Conservation (phyloP, 2,113 vertebrate species). For the Tricholaema leucomelas region DNA sequence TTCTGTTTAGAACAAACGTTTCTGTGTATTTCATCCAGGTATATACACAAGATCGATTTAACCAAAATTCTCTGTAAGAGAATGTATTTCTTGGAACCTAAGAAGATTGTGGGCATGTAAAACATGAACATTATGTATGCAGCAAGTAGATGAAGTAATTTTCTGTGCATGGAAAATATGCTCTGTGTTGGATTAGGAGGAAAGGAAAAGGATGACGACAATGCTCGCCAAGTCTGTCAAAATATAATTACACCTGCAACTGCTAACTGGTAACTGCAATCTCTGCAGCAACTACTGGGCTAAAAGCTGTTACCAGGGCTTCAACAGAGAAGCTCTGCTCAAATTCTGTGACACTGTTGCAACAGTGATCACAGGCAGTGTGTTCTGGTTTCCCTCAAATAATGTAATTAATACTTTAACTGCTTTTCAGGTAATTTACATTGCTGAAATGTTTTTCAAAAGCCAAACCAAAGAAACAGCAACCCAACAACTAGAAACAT, state of each 20-base stretch:
- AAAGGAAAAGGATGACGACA: not conserved
- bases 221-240: not conserved
- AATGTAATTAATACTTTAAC: not conserved
- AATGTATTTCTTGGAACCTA: not conserved
- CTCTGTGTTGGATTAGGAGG: not conserved
- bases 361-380: not conserved
- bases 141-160: not conserved
- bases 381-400: not conserved
- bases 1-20: not conserved
- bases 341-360: not conserved
- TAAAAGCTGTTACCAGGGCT: not conserved
- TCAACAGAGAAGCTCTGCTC: not conserved
- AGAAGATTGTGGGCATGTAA: not conserved
- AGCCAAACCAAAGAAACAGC: not conserved
- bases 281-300: not conserved
- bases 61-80: not conserved
- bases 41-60: not conserved
- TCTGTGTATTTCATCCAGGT: not conserved
- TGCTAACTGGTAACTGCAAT: not conserved
- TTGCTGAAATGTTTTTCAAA: not conserved
- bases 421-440: not conserved
- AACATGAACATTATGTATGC: not conserved
- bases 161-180: not conserved
- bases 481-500: not conserved
- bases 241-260: slow-evolving; percentile 13